Percentiles rank a stretch among this genome's conserved stretches.
Evolutionary conservation across 2,113 vertebrate genomes (phyloP).

Genomic region (Tretioscincus oriximinensis): DNA sequence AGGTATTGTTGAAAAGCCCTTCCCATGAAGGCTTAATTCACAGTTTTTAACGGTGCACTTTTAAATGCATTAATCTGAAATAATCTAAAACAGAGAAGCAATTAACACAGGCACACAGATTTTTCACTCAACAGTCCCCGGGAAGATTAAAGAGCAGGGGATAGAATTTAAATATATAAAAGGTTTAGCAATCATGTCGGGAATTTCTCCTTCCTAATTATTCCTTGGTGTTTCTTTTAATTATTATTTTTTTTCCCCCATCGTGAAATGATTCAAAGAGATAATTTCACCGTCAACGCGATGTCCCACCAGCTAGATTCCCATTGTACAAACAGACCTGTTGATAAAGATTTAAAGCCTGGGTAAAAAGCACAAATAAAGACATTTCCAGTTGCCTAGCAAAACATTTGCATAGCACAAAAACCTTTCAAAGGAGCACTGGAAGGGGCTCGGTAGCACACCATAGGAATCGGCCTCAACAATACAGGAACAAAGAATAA

Average conservation of each 20-base stretch:
- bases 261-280: conserved; percentile 52
- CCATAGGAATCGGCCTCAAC: too few species aligned
- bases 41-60: conserved; percentile 29
- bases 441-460: too few species aligned
- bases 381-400: background rate
- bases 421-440: too few species aligned
- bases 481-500: too few species aligned
- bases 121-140: conserved; percentile 60
- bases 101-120: conserved; percentile 61
- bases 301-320: conserved; percentile 47
- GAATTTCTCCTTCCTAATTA: conserved; percentile 59
- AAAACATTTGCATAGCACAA: background rate
- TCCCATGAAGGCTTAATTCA: conserved; percentile 44
- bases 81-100: conserved; percentile 57
- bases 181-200: conserved; percentile 42
- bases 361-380: conserved; percentile 11
- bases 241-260: conserved; percentile 30
- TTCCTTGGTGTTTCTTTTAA: conserved; percentile 23
- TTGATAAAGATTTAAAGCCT: conserved; percentile 54
- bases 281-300: conserved; percentile 53
- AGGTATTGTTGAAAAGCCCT: conserved; percentile 19
- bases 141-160: conserved; percentile 68
- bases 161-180: conserved; percentile 58
- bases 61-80: conserved; percentile 55
- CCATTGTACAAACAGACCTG: conserved; percentile 55